These are phyloP conservation scores for Tetranychus piercei DNA, from an alignment of 2,888 invertebrate genomes.

Conservation along the genomic window DNA sequence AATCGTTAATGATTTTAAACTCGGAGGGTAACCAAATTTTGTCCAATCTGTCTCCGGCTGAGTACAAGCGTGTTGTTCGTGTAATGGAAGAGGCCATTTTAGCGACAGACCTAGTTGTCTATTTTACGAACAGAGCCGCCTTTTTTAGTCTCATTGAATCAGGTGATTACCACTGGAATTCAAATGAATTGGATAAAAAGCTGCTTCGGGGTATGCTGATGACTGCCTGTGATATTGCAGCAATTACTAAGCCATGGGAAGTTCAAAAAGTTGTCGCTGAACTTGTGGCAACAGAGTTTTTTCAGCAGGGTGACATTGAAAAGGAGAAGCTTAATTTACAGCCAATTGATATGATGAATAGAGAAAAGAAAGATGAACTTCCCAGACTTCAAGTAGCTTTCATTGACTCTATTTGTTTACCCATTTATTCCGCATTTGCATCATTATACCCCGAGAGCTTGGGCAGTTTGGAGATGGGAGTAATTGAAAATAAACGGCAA, in stretches of 20 bases:
- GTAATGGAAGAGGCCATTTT: constrained; percentile 80
- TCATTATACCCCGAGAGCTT: background rate
- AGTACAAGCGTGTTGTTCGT: constrained; percentile 73
- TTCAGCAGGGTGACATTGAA: constrained; percentile 66
- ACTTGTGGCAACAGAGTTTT: constrained; percentile 62
- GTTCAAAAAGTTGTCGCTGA: constrained; percentile 81
- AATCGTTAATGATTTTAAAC: constrained; percentile 79
- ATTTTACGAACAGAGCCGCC: constrained; percentile 47
- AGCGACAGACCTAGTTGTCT: constrained; percentile 82
- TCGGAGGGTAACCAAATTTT: constrained; percentile 73
- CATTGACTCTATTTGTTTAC: constrained; percentile 79
- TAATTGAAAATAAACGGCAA: background rate
- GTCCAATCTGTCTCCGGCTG: constrained; percentile 52
- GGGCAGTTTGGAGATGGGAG: background rate
- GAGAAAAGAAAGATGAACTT: constrained; percentile 72
- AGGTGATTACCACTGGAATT: background rate
- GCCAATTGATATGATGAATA: constrained; percentile 61
- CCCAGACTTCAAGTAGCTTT: constrained; percentile 94
- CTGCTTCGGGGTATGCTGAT: constrained; percentile 74
- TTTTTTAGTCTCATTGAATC: constrained; percentile 6
- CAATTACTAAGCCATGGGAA: constrained; percentile 88
- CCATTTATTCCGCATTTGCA: constrained; percentile 44
- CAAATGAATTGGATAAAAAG: constrained; percentile 41
- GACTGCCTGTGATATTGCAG: constrained; percentile 87
- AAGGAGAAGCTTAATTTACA: constrained; percentile 71